phyloP scores from a whole-genome alignment of 2,888 invertebrate species.

The Acanthosoma haemorrhoidale region DNA sequence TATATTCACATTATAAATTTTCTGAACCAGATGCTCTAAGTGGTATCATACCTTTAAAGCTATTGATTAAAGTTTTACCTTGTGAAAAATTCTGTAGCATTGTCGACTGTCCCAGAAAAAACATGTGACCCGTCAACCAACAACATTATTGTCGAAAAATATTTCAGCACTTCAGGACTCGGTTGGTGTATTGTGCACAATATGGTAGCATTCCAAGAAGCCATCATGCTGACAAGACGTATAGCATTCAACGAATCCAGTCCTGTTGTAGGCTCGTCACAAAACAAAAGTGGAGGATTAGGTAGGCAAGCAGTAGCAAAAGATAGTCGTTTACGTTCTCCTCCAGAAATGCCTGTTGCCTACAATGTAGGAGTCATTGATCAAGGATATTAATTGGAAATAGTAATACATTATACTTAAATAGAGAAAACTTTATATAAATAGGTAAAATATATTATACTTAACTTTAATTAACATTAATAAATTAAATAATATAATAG shows the following conservation, averaged over 20 bases:
- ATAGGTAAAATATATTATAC: too few relatives aligned
- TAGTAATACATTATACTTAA: not conserved
- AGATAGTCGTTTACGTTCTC: constrained; percentile 85
- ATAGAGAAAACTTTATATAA: not conserved
- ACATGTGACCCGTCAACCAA: constrained; percentile 84
- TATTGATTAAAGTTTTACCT: constrained; percentile 55
- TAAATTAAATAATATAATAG: too few relatives aligned
- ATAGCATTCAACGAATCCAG: constrained; percentile 88
- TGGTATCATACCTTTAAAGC: not conserved
- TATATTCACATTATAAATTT: not conserved
- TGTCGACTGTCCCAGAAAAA: constrained; percentile 66
- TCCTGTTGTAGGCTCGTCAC: constrained; percentile 91
- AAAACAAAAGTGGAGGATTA: constrained; percentile 85
- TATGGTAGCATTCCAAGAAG: constrained; percentile 68
- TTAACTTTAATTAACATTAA: too few relatives aligned
- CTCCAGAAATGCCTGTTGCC: constrained; percentile 66
- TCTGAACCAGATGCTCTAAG: not conserved
- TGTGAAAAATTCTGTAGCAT: constrained; percentile 64
- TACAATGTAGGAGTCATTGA: too few relatives aligned
- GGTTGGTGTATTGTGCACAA: constrained; percentile 94
- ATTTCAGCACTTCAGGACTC: constrained; percentile 75
- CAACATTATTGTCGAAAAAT: constrained; percentile 74
- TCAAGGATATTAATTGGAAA: not conserved
- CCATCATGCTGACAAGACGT: constrained; percentile 67
- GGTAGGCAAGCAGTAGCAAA: constrained; percentile 89